phyloP scores from a whole-genome alignment of 2,888 invertebrate genomes.

The Kuschelorhynchus macadamiae region DNA sequence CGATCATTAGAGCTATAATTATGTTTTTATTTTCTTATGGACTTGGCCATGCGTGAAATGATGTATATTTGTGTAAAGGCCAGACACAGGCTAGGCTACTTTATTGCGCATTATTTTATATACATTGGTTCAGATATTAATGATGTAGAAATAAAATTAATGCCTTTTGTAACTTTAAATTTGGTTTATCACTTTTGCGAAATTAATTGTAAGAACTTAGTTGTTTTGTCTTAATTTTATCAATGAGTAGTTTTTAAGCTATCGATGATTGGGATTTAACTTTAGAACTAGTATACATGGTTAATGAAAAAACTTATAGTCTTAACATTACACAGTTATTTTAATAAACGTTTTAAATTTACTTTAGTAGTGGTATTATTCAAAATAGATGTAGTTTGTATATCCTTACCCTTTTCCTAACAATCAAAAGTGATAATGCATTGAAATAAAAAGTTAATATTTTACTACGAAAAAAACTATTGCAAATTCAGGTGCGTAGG shows the following conservation, averaged over 20 bases:
- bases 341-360: constrained; percentile 65
- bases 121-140: neutral
- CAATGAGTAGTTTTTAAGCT: no score
- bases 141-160: constrained; percentile 19
- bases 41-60: constrained; percentile 32
- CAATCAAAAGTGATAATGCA: neutral
- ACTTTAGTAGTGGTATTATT: constrained; percentile 63
- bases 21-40: constrained; percentile 30
- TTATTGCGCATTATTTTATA: constrained; percentile 33
- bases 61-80: constrained; percentile 24
- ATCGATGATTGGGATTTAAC: no score
- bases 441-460: neutral
- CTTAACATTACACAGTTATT: constrained; percentile 32
- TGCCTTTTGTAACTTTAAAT: constrained; percentile 14
- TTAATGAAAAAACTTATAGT: neutral
- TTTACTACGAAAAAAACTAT: neutral
- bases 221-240: no score
- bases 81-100: constrained; percentile 25
- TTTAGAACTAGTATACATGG: no score
- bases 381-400: constrained; percentile 59
- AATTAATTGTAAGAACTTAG: neutral
- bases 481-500: neutral
- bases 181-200: neutral
- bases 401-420: constrained; percentile 51
- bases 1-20: constrained; percentile 7